Evolutionary conservation across 2,113 vertebrate species (phyloP).

Genomic region (Phrynosoma blainvillii): DNA sequence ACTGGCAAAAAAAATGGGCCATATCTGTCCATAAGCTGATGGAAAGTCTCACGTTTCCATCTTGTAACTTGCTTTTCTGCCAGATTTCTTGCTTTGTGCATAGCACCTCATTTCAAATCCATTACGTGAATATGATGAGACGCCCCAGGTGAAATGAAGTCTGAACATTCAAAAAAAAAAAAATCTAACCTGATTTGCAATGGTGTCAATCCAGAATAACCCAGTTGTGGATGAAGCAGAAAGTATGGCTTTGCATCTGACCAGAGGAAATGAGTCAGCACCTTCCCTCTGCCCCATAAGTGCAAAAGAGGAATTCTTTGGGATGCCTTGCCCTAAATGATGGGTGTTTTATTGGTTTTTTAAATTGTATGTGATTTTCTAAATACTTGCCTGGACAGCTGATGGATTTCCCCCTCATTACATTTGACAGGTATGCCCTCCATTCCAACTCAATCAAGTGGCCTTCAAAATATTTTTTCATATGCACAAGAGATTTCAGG

Average conservation of each 20-base stretch:
- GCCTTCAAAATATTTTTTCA: not conserved
- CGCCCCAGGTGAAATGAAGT: rapidly evolving
- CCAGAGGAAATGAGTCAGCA: not conserved
- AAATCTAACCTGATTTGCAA: not conserved
- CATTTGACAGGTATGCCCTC: not conserved
- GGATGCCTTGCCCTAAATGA: conserved; percentile 24
- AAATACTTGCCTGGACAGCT: not conserved
- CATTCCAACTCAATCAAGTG: not conserved
- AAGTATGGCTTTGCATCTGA: not conserved
- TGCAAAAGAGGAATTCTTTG: not conserved
- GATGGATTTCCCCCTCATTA: not conserved
- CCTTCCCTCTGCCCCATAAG: not conserved
- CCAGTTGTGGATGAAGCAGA: not conserved
- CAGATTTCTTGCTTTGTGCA: not conserved
- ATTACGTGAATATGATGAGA: rapidly evolving
- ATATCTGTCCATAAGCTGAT: not conserved
- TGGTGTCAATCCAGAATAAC: not conserved
- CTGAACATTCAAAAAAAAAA: no score
- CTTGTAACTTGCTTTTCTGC: not conserved
- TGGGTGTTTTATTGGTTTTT: conserved; percentile 12
- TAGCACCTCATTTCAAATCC: not conserved
- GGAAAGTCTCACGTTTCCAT: not conserved
- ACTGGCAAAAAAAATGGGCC: not conserved
- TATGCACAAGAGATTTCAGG: not conserved
- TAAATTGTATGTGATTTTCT: conserved; percentile 45